Evolutionary conservation across 2,797 vertebrate genomes (phyloP).

Genomic region (Remorina albescens): DNA sequence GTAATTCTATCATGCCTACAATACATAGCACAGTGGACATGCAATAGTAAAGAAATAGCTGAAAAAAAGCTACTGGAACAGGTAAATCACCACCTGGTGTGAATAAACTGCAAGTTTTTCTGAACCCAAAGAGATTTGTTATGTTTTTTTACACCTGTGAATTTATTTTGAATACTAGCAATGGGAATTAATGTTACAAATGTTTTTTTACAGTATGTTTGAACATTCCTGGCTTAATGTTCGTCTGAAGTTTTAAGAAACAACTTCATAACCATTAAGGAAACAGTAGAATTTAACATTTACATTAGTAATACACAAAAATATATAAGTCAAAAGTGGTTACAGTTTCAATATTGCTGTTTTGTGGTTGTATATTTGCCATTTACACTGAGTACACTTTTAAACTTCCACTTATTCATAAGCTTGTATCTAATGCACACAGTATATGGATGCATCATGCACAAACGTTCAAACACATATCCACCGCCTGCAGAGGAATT

Average conservation of each 20-base stretch:
- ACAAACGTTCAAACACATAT: constrained; percentile 31
- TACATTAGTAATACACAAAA: background rate
- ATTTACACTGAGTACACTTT: constrained; percentile 38
- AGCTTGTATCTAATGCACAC: constrained; percentile 24
- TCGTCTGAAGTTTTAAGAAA: constrained; percentile 10
- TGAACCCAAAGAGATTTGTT: too few relatives aligned
- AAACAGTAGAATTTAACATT: too few relatives aligned
- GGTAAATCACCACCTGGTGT: too few relatives aligned
- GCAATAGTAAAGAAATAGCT: too few relatives aligned
- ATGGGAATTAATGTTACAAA: too few relatives aligned
- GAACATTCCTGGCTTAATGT: background rate
- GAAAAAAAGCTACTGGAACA: too few relatives aligned
- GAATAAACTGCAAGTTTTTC: too few relatives aligned
- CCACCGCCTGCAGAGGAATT: constrained; percentile 13
- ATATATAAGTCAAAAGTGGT: background rate
- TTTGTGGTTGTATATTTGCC: constrained; percentile 5
- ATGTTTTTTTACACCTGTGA: too few relatives aligned
- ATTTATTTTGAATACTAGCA: too few relatives aligned
- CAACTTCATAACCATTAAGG: constrained; percentile 4
- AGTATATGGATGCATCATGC: constrained; percentile 27
- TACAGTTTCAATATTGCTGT: background rate
- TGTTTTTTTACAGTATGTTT: too few relatives aligned
- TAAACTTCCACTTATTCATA: constrained; percentile 21
- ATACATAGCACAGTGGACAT: too few relatives aligned
- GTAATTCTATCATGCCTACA: too few relatives aligned